Percentiles rank a stretch among this genome's conserved stretches.
phyloP scores from a whole-genome alignment of 2,888 invertebrate species.

The Endomychus coccineus region DNA sequence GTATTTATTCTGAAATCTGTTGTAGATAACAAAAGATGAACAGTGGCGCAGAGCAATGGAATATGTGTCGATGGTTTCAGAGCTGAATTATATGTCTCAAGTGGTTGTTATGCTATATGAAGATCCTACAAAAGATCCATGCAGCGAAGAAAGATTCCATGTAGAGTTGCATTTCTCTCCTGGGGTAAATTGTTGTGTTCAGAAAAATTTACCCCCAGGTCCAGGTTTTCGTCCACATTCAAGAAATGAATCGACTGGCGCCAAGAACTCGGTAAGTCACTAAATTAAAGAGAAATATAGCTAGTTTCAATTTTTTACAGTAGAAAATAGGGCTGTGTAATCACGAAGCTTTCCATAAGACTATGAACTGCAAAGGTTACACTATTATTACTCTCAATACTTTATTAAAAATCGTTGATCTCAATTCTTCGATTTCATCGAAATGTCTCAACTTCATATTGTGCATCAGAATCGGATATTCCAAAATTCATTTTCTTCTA shows the following conservation, averaged over 20 bases:
- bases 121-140: slow-evolving; percentile 92
- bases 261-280: slow-evolving; percentile 51
- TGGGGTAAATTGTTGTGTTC: slow-evolving; percentile 93
- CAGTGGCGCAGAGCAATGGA: slow-evolving; percentile 99
- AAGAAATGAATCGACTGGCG: slow-evolving; percentile 65
- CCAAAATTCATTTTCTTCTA: no score
- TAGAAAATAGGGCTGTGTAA: no score
- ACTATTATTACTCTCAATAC: no score
- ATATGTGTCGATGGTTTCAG: slow-evolving; percentile 94
- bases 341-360: no score
- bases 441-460: no score
- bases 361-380: no score
- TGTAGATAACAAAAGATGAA: slow-evolving; percentile 74
- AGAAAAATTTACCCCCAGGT: slow-evolving; percentile 87
- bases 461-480: no score
- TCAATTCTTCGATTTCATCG: no score
- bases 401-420: no score
- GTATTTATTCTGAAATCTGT: not conserved
- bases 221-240: slow-evolving; percentile 90
- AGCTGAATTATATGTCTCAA: slow-evolving; percentile 98
- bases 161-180: slow-evolving; percentile 99
- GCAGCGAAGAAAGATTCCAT: slow-evolving; percentile 90
- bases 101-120: slow-evolving; percentile 98
- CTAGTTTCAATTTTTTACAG: no score
- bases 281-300: no score